Percentiles rank a stretch among this genome's conserved stretches.
Evolutionary conservation across 1,140 invertebrate species (phyloP).

Genomic region (Eubasilissa regina): DNA sequence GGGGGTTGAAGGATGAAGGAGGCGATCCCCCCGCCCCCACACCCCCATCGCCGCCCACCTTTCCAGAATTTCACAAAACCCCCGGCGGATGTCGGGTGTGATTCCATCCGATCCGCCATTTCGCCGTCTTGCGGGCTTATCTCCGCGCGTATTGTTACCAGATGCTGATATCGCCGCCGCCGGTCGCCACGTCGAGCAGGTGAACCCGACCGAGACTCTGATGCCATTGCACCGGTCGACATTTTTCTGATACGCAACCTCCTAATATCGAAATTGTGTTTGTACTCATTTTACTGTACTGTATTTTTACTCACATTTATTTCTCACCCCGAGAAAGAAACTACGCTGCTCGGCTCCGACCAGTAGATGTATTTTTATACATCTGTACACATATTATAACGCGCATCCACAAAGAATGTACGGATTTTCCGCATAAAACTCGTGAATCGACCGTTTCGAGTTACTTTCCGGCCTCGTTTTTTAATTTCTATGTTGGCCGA

Average conservation of each 20-base stretch:
- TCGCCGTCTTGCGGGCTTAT: conserved; percentile 39
- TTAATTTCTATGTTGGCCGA: no score
- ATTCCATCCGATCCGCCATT: conserved; percentile 45
- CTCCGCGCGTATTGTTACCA: conserved; percentile 41
- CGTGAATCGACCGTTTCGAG: no score
- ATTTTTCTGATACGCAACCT: neutral
- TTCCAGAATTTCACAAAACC: conserved; percentile 58
- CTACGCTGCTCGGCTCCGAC: neutral
- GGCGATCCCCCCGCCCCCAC: conserved; percentile 67
- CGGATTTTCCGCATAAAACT: no score
- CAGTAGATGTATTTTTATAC: neutral
- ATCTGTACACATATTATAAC: neutral
- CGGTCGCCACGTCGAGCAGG: conserved; percentile 21
- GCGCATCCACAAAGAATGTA: no score
- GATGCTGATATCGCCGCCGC: conserved; percentile 15
- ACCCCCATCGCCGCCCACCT: conserved; percentile 69
- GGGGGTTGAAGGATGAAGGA: conserved; percentile 66
- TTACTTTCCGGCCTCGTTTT: no score
- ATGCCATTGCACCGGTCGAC: neutral
- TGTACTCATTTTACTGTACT: neutral
- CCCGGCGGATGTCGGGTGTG: conserved; percentile 44
- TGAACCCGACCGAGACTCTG: neutral
- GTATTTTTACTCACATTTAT: neutral
- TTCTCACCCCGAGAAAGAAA: neutral
- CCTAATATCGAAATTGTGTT: neutral